Percentiles rank a stretch among this genome's conserved stretches.
Evolutionary conservation across 2,113 vertebrate species (phyloP).

Genomic region (Menura novaehollandiae): DNA sequence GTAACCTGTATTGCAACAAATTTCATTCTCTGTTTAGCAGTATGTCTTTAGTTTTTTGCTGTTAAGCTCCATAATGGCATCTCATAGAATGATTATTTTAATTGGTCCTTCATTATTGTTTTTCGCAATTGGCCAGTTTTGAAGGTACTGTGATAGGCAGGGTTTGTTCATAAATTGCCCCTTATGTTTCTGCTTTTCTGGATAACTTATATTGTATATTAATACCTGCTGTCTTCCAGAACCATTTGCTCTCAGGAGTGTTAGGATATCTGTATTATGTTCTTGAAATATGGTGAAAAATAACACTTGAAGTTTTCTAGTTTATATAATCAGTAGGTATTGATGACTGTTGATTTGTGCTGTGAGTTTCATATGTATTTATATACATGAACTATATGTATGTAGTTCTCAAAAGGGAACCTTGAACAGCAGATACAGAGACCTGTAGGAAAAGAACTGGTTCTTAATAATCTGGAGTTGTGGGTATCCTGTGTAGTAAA

Average conservation of each 20-base stretch:
- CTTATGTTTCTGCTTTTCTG: neutral
- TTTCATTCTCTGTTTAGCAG: neutral
- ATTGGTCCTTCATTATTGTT: neutral
- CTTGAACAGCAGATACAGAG: neutral
- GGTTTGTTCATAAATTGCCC: neutral
- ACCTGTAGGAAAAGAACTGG: neutral
- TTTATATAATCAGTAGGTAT: neutral
- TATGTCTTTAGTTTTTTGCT: neutral
- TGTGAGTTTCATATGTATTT: neutral
- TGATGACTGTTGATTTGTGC: neutral
- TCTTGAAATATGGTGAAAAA: neutral
- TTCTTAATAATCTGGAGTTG: neutral
- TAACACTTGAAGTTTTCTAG: neutral
- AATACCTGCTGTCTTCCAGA: neutral
- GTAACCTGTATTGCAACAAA: neutral
- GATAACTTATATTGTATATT: neutral
- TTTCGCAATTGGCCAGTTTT: neutral
- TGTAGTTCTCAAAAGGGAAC: neutral
- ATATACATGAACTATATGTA: neutral
- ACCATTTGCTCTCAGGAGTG: neutral
- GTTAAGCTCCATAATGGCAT: neutral
- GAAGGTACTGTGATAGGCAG: neutral
- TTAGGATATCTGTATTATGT: neutral
- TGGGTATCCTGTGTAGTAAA: neutral
- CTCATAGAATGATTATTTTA: neutral